Conservation (phyloP, 1,140 invertebrate species). For the Listronotus bonariensis region DNA sequence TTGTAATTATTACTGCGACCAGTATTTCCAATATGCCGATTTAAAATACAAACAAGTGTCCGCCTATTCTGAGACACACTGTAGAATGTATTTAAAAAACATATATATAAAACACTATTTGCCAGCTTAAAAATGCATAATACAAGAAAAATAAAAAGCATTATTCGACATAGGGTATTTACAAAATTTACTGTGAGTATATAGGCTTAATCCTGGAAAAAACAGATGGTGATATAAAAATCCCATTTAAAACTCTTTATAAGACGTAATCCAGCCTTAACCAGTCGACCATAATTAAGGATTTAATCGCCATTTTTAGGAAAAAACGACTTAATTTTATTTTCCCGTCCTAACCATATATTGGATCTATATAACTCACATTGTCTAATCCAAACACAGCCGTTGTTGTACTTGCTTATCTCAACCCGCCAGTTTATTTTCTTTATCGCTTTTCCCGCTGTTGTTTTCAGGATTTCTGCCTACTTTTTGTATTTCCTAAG, state of each 20-base stretch:
- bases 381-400: conserved; percentile 32
- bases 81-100: too few species aligned
- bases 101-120: too few species aligned
- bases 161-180: too few species aligned
- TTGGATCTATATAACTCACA: conserved; percentile 35
- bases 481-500: conserved; percentile 34
- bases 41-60: too few species aligned
- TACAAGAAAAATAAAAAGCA: too few species aligned
- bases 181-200: too few species aligned
- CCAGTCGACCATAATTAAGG: conserved; percentile 18
- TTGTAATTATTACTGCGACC: too few species aligned
- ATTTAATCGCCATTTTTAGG: conserved; percentile 18
- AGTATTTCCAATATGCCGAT: too few species aligned
- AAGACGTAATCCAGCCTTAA: conserved; percentile 7
- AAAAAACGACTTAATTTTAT: conserved; percentile 16
- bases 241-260: background rate
- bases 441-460: conserved; percentile 28
- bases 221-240: too few species aligned
- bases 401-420: conserved; percentile 34
- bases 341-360: conserved; percentile 18
- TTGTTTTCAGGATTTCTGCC: conserved; percentile 24
- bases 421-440: conserved; percentile 32
- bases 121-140: too few species aligned
- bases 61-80: too few species aligned
- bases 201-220: too few species aligned